Conservation (phyloP, 2,113 vertebrate genomes). For the Brachyhypopomus occidentalis region DNA sequence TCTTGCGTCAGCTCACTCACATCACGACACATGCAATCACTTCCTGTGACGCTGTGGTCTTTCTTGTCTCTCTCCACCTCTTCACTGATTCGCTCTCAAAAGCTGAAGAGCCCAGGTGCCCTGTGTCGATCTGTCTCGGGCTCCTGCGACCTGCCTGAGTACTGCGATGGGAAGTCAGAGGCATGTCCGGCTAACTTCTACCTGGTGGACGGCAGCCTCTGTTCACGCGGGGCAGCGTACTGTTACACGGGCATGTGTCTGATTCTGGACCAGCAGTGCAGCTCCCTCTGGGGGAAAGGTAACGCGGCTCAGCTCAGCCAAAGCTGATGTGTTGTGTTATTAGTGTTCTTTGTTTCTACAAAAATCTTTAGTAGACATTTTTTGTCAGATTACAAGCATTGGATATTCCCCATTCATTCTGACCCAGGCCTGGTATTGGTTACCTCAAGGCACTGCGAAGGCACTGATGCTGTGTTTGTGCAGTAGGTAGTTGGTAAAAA, state of each 20-base stretch:
- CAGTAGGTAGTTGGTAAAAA: background rate
- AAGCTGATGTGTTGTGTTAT: background rate
- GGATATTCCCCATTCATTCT: too few relatives aligned
- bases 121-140: conserved; percentile 79
- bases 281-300: conserved; percentile 88
- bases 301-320: conserved; percentile 9
- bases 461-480: background rate
- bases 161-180: conserved; percentile 85
- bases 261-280: conserved; percentile 89
- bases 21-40: background rate
- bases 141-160: conserved; percentile 90
- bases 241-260: conserved; percentile 98
- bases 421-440: too few relatives aligned
- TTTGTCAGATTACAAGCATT: too few relatives aligned
- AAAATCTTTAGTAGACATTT: too few relatives aligned
- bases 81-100: conserved; percentile 56
- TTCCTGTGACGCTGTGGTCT: background rate
- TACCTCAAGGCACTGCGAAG: background rate
- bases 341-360: background rate
- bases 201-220: conserved; percentile 84
- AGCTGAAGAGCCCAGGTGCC: conserved; percentile 82
- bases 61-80: conserved; percentile 7
- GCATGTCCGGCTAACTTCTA: conserved; percentile 93
- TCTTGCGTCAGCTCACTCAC: background rate
- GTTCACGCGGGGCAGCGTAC: conserved; percentile 80